Percentiles rank a stretch among this genome's conserved stretches.
These are phyloP conservation scores for Heloderma charlesbogerti DNA, from an alignment of 2,113 vertebrate genomes.

Conservation along the genomic window DNA sequence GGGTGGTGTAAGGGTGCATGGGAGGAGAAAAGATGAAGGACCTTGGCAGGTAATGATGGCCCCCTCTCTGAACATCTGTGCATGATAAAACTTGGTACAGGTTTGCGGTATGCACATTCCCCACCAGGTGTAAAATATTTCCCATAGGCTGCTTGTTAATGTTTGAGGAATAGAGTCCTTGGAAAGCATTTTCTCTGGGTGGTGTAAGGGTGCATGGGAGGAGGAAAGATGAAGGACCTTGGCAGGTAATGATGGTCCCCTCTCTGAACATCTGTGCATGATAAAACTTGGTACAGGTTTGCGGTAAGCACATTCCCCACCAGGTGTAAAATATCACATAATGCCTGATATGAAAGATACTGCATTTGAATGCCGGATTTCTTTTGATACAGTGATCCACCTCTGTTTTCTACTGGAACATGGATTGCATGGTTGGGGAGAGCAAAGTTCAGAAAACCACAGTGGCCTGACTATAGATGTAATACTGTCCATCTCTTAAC, in stretches of 20 bases:
- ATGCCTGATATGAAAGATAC: neutral
- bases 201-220: neutral
- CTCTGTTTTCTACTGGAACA: neutral
- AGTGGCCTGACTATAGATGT: neutral
- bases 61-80: neutral
- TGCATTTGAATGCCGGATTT: neutral
- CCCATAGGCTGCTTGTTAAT: conserved; percentile 30
- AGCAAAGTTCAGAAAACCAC: neutral
- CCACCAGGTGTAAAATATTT: no score
- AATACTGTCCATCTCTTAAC: neutral
- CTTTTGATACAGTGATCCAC: neutral
- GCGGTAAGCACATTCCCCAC: neutral
- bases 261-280: neutral
- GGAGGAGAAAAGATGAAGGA: neutral
- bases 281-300: neutral
- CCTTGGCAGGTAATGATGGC: neutral
- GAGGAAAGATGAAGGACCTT: neutral
- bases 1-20: neutral
- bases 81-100: neutral
- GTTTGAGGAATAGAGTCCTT: neutral
- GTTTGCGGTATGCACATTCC: neutral
- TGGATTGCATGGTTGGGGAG: neutral
- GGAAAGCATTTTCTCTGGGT: conserved; percentile 1
- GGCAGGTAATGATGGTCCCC: neutral
- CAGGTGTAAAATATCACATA: neutral